phyloP scores from a whole-genome alignment of 2,113 vertebrate species.

The Sapayoa aenigma region DNA sequence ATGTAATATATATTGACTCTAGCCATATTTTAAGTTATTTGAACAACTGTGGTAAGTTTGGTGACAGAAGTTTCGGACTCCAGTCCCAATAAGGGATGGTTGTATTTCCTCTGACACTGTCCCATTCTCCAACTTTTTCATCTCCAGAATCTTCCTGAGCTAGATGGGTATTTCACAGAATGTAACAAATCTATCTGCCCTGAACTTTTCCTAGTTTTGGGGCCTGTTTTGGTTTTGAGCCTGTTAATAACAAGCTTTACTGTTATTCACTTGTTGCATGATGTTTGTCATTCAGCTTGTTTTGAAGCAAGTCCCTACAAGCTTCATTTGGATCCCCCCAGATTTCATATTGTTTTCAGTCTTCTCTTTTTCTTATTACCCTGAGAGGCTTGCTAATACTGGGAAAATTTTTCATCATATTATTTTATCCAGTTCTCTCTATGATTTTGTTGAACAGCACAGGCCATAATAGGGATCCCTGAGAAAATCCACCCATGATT shows the following conservation, averaged over 20 bases:
- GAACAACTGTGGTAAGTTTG: not conserved
- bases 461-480: not conserved
- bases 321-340: not conserved
- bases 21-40: not conserved
- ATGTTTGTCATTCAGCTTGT: not conserved
- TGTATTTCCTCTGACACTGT: not conserved
- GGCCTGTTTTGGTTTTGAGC: not conserved
- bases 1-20: not conserved
- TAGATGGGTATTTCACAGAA: not conserved
- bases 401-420: not conserved
- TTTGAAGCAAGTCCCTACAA: not conserved
- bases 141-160: not conserved
- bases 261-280: not conserved
- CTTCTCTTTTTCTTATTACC: not conserved
- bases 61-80: not conserved
- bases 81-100: too few relatives aligned
- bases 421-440: not conserved
- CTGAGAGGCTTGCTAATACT: not conserved
- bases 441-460: not conserved
- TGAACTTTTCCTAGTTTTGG: not conserved
- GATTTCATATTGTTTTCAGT: not conserved
- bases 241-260: not conserved
- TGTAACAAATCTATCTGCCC: not conserved
- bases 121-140: not conserved
- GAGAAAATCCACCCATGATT: not conserved